These are phyloP conservation scores for Deroplatys truncata DNA, from an alignment of 2,888 invertebrate genomes.

Conservation along the genomic window DNA sequence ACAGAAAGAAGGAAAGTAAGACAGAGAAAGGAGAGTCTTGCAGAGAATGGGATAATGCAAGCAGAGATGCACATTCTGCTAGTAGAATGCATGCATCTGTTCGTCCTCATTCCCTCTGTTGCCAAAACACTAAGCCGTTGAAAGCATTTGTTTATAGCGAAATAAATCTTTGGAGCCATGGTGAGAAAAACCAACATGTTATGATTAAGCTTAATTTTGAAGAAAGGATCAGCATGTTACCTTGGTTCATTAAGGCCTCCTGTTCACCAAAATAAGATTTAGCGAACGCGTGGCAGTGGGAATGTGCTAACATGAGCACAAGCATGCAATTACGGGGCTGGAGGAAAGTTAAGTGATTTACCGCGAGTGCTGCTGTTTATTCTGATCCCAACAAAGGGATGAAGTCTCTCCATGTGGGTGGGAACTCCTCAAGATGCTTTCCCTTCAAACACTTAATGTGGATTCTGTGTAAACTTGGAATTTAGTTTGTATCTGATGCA, in stretches of 20 bases:
- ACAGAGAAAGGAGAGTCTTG: too few relatives aligned
- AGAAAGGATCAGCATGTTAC: not conserved
- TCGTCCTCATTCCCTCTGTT: too few relatives aligned
- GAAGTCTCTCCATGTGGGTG: not conserved
- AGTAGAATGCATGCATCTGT: too few relatives aligned
- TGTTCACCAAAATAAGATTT: too few relatives aligned
- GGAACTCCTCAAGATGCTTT: slow-evolving; percentile 1
- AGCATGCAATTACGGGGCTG: not conserved
- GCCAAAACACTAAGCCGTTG: too few relatives aligned
- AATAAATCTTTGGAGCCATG: not conserved
- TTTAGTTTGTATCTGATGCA: not conserved
- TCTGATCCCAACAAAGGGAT: not conserved
- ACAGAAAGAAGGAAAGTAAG: too few relatives aligned
- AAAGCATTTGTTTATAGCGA: too few relatives aligned
- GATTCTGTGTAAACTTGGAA: slow-evolving; percentile 6
- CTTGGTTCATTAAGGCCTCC: not conserved
- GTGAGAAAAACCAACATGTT: not conserved
- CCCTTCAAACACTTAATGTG: slow-evolving; percentile 10
- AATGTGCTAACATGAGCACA: not conserved
- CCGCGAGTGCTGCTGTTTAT: not conserved
- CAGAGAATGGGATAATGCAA: too few relatives aligned
- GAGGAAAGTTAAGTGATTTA: not conserved
- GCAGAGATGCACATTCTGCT: too few relatives aligned
- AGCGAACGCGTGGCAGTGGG: not conserved
- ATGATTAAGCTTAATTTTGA: not conserved